Percentiles rank a stretch among this genome's conserved stretches.
phyloP scores from a whole-genome alignment of 2,113 vertebrate genomes.

The Siniperca knerii region DNA sequence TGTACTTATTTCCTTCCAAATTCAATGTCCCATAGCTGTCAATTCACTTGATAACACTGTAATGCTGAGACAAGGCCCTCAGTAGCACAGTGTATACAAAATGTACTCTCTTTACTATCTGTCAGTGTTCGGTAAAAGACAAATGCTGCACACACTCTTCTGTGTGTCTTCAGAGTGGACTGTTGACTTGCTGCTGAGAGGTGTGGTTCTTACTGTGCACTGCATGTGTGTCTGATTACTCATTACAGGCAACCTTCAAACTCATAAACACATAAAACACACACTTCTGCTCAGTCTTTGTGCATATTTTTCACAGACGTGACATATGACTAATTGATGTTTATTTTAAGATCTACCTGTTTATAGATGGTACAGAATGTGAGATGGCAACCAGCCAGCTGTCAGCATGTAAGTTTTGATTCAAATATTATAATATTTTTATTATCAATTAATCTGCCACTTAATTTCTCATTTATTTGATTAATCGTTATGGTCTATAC shows the following conservation, averaged over 20 bases:
- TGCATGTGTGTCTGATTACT: slow-evolving; percentile 35
- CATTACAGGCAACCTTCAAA: slow-evolving; percentile 73
- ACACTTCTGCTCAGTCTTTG: neutral
- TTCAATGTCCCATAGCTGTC: neutral
- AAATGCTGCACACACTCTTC: neutral
- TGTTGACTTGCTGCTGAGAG: slow-evolving; percentile 49
- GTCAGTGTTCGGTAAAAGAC: slow-evolving; percentile 10
- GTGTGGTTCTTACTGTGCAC: slow-evolving; percentile 25
- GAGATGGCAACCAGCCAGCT: slow-evolving; percentile 55
- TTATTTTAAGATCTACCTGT: neutral
- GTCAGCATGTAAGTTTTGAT: slow-evolving; percentile 59
- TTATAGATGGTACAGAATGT: neutral
- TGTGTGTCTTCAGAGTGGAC: slow-evolving; percentile 1
- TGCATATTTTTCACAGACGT: neutral
- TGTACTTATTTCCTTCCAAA: too few relatives aligned
- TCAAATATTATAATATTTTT: too few relatives aligned
- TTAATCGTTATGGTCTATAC: neutral
- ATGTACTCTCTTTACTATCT: neutral
- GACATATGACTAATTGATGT: neutral
- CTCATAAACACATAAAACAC: slow-evolving; percentile 66
- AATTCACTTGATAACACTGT: neutral
- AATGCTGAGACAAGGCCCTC: neutral
- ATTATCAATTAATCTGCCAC: neutral
- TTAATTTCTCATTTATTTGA: neutral
- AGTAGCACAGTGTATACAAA: too few relatives aligned